Conservation (phyloP, 2,888 invertebrate genomes). For the Trissoscelio sp. region DNA sequence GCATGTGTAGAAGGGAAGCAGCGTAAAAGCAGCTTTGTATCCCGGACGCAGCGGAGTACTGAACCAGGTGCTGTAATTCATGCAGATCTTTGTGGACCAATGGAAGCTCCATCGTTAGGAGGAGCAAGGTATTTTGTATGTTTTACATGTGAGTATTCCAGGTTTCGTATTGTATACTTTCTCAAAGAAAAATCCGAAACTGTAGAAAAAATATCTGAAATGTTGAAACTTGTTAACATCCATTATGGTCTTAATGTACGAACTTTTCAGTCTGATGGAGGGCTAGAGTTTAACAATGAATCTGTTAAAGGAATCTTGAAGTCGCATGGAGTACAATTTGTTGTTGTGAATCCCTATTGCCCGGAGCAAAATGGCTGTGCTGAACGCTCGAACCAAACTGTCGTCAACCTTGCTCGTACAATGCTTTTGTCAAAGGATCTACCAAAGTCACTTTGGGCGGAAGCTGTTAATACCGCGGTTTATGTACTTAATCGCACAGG, state of each 20-base stretch:
- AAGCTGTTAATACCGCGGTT: constrained; percentile 60
- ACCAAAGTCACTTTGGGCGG: constrained; percentile 38
- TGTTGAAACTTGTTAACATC: constrained; percentile 69
- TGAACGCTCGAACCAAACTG: constrained; percentile 52
- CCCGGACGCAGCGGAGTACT: constrained; percentile 60
- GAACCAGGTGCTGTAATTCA: constrained; percentile 73
- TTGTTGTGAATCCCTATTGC: constrained; percentile 43
- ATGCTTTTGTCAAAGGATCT: constrained; percentile 49
- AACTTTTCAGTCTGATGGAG: constrained; percentile 47
- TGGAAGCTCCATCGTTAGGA: constrained; percentile 63
- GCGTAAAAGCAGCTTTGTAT: constrained; percentile 72
- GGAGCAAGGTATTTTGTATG: constrained; percentile 66
- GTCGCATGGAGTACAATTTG: constrained; percentile 14
- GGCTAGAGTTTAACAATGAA: constrained; percentile 44
- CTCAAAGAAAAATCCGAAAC: constrained; percentile 31
- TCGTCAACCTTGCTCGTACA: constrained; percentile 45
- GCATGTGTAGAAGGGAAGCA: constrained; percentile 75
- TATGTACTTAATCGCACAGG: constrained; percentile 63
- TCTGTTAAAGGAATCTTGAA: constrained; percentile 20
- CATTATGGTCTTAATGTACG: constrained; percentile 26
- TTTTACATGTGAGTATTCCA: constrained; percentile 70
- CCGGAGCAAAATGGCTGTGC: constrained; percentile 75
- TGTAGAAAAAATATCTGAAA: constrained; percentile 57
- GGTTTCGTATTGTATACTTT: constrained; percentile 65
- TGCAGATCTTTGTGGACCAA: constrained; percentile 74